Percentiles rank a stretch among this genome's conserved stretches.
Conservation (phyloP, 2,888 invertebrate genomes). For the Scaptomyza tumidula region DNA sequence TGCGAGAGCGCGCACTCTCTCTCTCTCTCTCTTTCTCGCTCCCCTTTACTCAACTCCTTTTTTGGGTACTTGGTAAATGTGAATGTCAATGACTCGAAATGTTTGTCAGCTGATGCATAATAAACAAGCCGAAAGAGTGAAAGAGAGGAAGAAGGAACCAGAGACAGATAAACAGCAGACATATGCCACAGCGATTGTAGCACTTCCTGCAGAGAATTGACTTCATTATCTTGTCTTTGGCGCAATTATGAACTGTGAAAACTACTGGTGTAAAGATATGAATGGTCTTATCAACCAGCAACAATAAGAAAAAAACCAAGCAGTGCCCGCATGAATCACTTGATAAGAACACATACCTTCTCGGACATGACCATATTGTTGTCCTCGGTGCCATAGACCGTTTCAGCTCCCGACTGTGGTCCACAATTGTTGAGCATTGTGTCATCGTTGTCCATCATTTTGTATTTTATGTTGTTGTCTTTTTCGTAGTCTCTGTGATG, state of each 20-base stretch:
- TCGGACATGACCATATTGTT: slow-evolving; percentile 99
- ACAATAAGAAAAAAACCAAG: neutral
- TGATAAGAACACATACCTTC: slow-evolving; percentile 86
- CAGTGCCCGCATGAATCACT: slow-evolving; percentile 51
- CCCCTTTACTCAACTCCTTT: slow-evolving; percentile 27
- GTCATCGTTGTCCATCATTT: slow-evolving; percentile 83
- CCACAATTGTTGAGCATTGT: slow-evolving; percentile 82
- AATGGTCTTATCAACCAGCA: slow-evolving; percentile 32
- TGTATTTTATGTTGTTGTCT: slow-evolving; percentile 24
- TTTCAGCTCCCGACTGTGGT: slow-evolving; percentile 89
- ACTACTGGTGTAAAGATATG: slow-evolving; percentile 22
- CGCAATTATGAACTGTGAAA: slow-evolving; percentile 17
- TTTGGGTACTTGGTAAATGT: slow-evolving; percentile 42
- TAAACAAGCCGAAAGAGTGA: slow-evolving; percentile 52
- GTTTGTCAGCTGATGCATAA: slow-evolving; percentile 69
- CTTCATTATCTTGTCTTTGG: slow-evolving; percentile 34
- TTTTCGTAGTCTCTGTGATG: slow-evolving; percentile 39
- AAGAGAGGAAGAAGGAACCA: neutral
- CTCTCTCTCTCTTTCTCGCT: neutral
- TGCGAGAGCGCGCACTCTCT: neutral
- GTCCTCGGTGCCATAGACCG: slow-evolving; percentile 97
- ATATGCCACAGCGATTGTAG: slow-evolving; percentile 49
- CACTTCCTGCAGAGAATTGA: slow-evolving; percentile 57
- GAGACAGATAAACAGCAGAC: slow-evolving; percentile 33
- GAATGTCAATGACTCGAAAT: slow-evolving; percentile 78